phyloP scores from a whole-genome alignment of 2,888 invertebrate species.

The Hedya salicella region DNA sequence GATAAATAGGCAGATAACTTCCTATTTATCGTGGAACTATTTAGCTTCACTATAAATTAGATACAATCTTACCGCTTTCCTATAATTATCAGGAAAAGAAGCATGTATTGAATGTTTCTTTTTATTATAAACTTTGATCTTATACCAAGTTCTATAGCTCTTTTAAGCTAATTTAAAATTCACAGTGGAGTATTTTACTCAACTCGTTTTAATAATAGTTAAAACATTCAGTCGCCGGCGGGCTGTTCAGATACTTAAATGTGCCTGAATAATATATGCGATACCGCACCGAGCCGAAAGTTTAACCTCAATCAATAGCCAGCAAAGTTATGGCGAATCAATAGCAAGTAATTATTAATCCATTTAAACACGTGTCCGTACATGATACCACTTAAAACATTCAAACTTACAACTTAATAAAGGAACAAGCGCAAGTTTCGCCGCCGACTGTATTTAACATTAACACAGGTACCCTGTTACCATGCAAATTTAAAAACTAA shows the following conservation, averaged over 20 bases:
- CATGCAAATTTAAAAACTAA: constrained; percentile 63
- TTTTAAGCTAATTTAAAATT: not conserved
- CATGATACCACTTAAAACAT: not conserved
- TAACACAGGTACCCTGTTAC: constrained; percentile 49
- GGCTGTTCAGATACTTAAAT: constrained; percentile 17
- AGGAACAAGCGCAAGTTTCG: not conserved
- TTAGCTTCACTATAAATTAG: no score
- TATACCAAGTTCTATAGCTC: not conserved
- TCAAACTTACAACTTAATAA: not conserved
- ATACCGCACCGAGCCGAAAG: constrained; percentile 9
- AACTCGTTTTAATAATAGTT: not conserved
- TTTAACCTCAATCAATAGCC: constrained; percentile 34
- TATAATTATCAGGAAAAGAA: no score
- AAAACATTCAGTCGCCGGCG: not conserved
- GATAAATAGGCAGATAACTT: no score
- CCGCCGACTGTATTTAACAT: constrained; percentile 4
- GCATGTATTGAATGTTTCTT: no score
- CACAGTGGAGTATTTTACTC: not conserved
- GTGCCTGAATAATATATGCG: constrained; percentile 32
- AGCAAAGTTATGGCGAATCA: constrained; percentile 26
- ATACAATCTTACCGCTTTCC: no score
- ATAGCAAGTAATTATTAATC: constrained; percentile 22
- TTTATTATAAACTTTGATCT: no score
- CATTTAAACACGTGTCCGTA: not conserved
- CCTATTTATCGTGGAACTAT: no score